phyloP scores from a whole-genome alignment of 2,888 invertebrate species.

The Stenodema calcarata region DNA sequence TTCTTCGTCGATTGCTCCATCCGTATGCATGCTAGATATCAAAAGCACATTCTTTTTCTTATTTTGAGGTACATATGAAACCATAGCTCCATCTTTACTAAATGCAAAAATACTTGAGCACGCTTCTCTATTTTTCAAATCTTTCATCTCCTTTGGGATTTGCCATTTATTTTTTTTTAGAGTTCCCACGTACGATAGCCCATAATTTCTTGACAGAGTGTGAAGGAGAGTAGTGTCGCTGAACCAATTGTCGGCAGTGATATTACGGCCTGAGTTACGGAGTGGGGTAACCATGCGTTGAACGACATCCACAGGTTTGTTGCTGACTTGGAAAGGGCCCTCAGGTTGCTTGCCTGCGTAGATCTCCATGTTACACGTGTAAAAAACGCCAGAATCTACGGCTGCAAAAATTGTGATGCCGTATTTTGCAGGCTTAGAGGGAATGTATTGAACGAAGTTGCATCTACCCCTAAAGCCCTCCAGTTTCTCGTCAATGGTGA shows the following conservation, averaged over 20 bases:
- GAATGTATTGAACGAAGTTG: constrained; percentile 57
- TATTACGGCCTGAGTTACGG: constrained; percentile 54
- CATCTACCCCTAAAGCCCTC: constrained; percentile 58
- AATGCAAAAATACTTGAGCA: constrained; percentile 47
- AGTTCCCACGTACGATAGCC: constrained; percentile 56
- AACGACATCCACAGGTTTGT: constrained; percentile 51
- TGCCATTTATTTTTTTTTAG: constrained; percentile 55
- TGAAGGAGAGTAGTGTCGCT: constrained; percentile 46
- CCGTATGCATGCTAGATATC: constrained; percentile 51
- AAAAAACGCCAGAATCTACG: constrained; percentile 51
- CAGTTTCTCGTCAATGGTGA: constrained; percentile 58
- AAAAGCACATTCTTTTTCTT: constrained; percentile 45
- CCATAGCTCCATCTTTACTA: constrained; percentile 36
- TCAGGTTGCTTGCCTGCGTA: constrained; percentile 54
- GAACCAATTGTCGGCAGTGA: constrained; percentile 59
- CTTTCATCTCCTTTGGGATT: constrained; percentile 47
- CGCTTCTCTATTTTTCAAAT: constrained; percentile 39
- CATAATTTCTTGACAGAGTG: constrained; percentile 44
- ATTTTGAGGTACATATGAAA: constrained; percentile 49
- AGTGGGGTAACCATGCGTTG: constrained; percentile 53
- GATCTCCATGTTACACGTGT: constrained; percentile 54
- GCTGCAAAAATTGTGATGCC: constrained; percentile 59
- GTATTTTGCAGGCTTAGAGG: constrained; percentile 59
- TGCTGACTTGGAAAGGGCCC: constrained; percentile 53
- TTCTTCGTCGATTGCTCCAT: constrained; percentile 13